These are phyloP conservation scores for Bettongia penicillata DNA, from an alignment of 2,113 vertebrate species.

Conservation along the genomic window DNA sequence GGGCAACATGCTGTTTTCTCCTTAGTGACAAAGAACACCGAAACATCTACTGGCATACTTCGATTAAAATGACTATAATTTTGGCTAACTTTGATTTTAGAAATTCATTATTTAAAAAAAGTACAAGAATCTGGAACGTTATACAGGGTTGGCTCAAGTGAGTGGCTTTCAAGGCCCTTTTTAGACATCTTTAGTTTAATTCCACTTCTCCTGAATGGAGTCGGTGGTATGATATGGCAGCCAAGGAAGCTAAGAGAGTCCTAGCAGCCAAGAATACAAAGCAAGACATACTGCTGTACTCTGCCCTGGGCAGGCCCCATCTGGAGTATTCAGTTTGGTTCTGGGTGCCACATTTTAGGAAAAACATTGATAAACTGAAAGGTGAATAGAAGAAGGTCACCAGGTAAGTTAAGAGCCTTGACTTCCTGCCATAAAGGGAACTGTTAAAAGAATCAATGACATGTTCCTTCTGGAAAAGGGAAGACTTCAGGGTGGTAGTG, in stretches of 20 bases:
- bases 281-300: neutral
- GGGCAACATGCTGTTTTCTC: neutral
- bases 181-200: neutral
- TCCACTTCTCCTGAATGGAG: neutral
- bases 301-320: neutral
- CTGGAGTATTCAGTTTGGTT: neutral
- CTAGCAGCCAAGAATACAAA: neutral
- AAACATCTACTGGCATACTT: neutral
- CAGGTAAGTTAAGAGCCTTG: neutral
- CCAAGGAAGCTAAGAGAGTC: neutral
- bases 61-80: neutral
- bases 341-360: neutral
- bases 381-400: neutral
- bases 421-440: neutral
- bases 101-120: neutral
- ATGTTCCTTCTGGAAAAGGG: neutral
- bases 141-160: neutral
- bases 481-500: neutral
- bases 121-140: neutral
- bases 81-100: neutral
- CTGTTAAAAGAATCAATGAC: neutral
- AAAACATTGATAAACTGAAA: neutral
- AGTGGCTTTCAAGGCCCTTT: neutral
- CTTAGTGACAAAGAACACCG: neutral
- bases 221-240: neutral